Evolutionary conservation across 2,888 invertebrate species (phyloP), one percentile per base, ranked within the genome.

Genomic region (Eremobia ochroleuca): DNA sequence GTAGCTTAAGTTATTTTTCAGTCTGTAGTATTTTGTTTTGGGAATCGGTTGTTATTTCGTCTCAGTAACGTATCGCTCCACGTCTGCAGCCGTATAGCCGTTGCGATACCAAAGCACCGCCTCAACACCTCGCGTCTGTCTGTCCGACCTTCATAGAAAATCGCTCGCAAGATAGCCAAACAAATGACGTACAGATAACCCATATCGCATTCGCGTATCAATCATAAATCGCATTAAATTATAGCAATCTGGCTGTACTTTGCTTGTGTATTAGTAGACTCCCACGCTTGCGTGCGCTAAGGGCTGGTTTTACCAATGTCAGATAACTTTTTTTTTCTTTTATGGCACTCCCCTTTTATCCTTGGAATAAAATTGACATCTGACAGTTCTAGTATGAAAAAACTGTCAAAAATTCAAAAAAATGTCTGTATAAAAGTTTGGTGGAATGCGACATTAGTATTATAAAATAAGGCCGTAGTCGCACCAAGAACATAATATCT

Each of bases 161-260:
- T 67, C 13, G 31, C 11, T 65, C 40, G 15, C 21, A 61, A 37
- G 65, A 83, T 66, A 61, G 21, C 21, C 21, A 34, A 34, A 31
- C 15, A 58, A 40, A 52, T 74, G 46, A 66, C 52, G 21, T 55
- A 46, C 1, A 55, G 34, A 52, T 66, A 52, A 46, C n/a, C 55
- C n/a, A 46, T 83, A 62, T 83, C 66, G 13, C 52, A 67, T 43
- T 77, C 61, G 52, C 43, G 46, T 83, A 79, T 83, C 52, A 67
- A 62, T 78, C n/a, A 55, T 46, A 28, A 46, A 83, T 40, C 40
- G 46, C 78, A 31, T 43, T 67, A 37, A 61, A 55, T 79, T 77
- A n/a, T 4, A 81, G 49, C 74, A 28, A 34, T 61, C n/a, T 43
- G 81, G 82, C 25, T 34, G 25, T 59, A 66, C 52, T 34, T 4